phyloP scores from a whole-genome alignment of 2,888 invertebrate species.

The Cerastoderma edule region DNA sequence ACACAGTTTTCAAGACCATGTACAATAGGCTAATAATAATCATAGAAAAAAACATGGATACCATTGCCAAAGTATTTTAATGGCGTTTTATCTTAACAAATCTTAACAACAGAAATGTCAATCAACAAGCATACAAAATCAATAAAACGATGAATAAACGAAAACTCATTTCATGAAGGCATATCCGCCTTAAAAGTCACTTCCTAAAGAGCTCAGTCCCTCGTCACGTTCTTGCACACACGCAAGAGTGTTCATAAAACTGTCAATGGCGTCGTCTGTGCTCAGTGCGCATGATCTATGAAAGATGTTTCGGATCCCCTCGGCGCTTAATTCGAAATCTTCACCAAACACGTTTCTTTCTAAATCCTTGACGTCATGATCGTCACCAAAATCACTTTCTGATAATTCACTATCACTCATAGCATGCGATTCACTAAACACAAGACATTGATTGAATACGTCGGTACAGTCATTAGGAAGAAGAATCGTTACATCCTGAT shows the following conservation, averaged over 20 bases:
- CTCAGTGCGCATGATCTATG: background rate
- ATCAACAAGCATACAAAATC: no score
- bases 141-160: no score
- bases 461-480: slow-evolving; percentile 8
- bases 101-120: no score
- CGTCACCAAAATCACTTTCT: slow-evolving; percentile 8
- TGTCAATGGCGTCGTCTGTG: slow-evolving; percentile 19
- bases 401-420: slow-evolving; percentile 1
- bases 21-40: no score
- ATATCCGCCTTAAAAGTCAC: no score
- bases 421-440: background rate
- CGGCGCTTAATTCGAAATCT: background rate
- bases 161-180: no score
- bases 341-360: slow-evolving; percentile 15
- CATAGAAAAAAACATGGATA: no score
- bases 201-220: slow-evolving; percentile 10
- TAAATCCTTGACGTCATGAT: slow-evolving; percentile 7
- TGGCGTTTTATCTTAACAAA: no score
- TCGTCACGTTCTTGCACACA: background rate
- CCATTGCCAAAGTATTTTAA: no score
- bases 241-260: slow-evolving; percentile 12
- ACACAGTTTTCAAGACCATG: no score
- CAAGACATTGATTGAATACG: slow-evolving; percentile 8
- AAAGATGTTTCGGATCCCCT: background rate
- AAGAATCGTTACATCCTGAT: background rate